Percentiles rank a stretch among this genome's conserved stretches.
Evolutionary conservation across 2,888 invertebrate species (phyloP).

Genomic region (Exocentrus adspersus): DNA sequence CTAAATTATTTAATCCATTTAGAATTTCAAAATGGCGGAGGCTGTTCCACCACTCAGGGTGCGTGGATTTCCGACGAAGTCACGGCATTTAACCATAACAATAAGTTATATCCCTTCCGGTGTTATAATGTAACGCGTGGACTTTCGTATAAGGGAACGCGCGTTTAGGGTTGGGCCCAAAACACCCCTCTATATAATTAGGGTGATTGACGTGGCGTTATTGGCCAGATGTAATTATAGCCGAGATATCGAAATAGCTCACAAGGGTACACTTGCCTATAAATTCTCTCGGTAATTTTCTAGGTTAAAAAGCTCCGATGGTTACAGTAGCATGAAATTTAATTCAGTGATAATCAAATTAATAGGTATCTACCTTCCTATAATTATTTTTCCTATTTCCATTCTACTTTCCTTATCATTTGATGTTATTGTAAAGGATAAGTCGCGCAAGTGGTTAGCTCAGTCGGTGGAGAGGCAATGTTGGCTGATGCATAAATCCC

Average conservation of each 20-base stretch:
- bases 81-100: constrained; percentile 53
- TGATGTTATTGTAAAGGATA: too few species aligned
- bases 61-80: constrained; percentile 46
- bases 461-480: too few species aligned
- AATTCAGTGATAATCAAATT: too few species aligned
- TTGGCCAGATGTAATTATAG: constrained; percentile 34
- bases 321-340: not conserved
- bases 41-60: constrained; percentile 41
- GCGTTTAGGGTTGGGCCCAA: constrained; percentile 40
- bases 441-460: too few species aligned
- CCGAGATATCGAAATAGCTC: constrained; percentile 13
- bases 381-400: too few species aligned
- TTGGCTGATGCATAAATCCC: too few species aligned
- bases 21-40: constrained; percentile 49
- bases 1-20: constrained; percentile 40
- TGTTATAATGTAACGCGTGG: constrained; percentile 39
- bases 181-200: constrained; percentile 43
- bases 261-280: not conserved
- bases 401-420: too few species aligned
- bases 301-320: not conserved
- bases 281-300: constrained; percentile 7
- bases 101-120: constrained; percentile 51
- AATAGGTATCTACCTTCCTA: too few species aligned
- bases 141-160: constrained; percentile 22
- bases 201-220: constrained; percentile 40